Conservation (phyloP, 2,797 vertebrate genomes). For the Poeciliopsis infans region DNA sequence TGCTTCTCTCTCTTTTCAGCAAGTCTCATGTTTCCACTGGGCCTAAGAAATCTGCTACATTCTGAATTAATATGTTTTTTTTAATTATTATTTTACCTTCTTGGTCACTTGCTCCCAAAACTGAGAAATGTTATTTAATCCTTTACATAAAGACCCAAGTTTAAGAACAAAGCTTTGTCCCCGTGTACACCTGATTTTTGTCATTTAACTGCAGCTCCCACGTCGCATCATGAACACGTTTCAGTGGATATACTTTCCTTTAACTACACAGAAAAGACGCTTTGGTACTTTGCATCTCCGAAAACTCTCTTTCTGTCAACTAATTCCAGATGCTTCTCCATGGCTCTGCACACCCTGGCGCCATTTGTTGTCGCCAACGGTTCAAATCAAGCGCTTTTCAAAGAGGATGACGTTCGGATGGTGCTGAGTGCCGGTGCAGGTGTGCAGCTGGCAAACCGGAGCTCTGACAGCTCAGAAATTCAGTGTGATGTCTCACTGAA, state of each 20-base stretch:
- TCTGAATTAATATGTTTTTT: not conserved
- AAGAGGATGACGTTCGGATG: constrained; percentile 39
- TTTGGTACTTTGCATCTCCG: constrained; percentile 43
- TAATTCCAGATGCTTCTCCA: constrained; percentile 39
- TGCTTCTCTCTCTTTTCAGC: not conserved
- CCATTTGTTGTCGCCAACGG: constrained; percentile 52
- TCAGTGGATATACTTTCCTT: not conserved
- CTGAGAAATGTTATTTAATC: not conserved
- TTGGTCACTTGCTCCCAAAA: not conserved
- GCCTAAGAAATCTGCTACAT: not conserved
- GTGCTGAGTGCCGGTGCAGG: constrained; percentile 40
- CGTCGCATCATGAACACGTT: not conserved
- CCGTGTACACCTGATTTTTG: not conserved
- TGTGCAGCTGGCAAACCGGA: constrained; percentile 46
- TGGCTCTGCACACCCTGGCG: constrained; percentile 19
- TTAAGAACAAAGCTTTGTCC: too few species aligned
- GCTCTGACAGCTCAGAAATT: constrained; percentile 50
- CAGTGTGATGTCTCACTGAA: constrained; percentile 40
- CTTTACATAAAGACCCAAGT: not conserved
- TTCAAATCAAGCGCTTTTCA: constrained; percentile 30
- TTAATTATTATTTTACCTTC: not conserved
- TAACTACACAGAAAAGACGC: constrained; percentile 30
- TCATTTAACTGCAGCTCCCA: not conserved
- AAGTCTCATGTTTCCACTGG: not conserved
- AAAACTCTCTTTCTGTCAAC: constrained; percentile 40